Evolutionary conservation across 2,888 invertebrate genomes (phyloP).

Genomic region (Lasioglossum villosulum): DNA sequence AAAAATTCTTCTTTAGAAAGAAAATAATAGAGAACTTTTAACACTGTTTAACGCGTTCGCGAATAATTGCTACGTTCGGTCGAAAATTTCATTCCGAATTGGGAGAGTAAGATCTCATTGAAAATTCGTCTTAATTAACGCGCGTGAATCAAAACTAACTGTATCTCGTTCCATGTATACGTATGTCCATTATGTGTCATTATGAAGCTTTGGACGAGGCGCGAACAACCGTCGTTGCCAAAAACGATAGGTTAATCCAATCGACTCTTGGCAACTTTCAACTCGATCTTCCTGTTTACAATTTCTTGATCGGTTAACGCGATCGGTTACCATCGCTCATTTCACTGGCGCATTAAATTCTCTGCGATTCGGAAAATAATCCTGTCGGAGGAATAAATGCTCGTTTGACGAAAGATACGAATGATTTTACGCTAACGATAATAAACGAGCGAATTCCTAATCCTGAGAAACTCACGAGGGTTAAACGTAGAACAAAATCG

Average conservation of each 20-base stretch:
- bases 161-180: too few species aligned
- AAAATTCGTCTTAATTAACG: neutral
- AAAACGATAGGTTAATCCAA: slow-evolving; percentile 6
- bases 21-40: neutral
- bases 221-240: neutral
- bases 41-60: neutral
- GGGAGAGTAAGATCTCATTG: neutral
- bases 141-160: slow-evolving; percentile 4
- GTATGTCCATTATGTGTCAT: neutral
- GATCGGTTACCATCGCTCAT: neutral
- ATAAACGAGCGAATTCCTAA: neutral
- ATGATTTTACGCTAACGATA: neutral
- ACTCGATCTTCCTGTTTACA: slow-evolving; percentile 3
- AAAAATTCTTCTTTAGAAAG: neutral
- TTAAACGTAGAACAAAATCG: neutral
- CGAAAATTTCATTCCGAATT: neutral
- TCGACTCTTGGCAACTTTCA: slow-evolving; percentile 12
- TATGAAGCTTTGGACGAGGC: neutral
- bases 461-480: neutral
- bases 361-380: neutral
- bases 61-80: neutral
- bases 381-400: neutral
- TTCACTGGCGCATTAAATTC: neutral
- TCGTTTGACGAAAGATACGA: neutral
- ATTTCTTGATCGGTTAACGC: neutral